These are phyloP conservation scores for Aphrocallistes beatrix DNA, from an alignment of 37 sponge, comb jelly and placozoan species.

Conservation along the genomic window DNA sequence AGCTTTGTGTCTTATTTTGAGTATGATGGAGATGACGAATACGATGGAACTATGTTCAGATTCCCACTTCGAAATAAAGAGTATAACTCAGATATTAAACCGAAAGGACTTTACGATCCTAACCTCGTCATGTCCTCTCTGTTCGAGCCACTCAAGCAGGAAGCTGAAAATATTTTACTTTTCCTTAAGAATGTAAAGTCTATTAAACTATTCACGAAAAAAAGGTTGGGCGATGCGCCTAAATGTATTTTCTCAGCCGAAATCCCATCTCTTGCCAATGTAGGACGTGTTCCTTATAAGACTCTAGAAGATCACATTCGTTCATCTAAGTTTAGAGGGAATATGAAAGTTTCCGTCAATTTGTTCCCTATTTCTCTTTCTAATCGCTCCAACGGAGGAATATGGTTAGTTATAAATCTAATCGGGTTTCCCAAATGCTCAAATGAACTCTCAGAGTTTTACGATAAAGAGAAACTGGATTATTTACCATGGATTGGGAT, in stretches of 20 bases:
- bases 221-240: background rate
- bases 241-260: background rate
- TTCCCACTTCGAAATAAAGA: background rate
- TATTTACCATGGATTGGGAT: conserved; percentile 15
- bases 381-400: background rate
- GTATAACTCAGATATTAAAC: background rate
- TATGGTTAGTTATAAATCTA: background rate
- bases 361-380: background rate
- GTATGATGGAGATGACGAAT: background rate
- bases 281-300: background rate
- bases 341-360: background rate
- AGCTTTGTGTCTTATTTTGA: background rate
- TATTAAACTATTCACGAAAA: conserved; percentile 27
- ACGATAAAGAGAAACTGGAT: background rate
- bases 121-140: background rate
- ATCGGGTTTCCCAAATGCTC: background rate
- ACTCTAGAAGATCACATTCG: background rate
- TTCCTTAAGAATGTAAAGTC: conserved; percentile 37
- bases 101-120: background rate
- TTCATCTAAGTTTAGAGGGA: background rate
- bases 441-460: background rate
- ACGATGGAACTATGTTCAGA: conserved; percentile 7
- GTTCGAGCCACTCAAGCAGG: background rate
- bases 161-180: conserved; percentile 31
- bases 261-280: background rate